A percentile compares a stretch with the other conserved stretches of the same genome.
Conservation (phyloP, 2,113 vertebrate species). For the Malurus cyaneus region DNA sequence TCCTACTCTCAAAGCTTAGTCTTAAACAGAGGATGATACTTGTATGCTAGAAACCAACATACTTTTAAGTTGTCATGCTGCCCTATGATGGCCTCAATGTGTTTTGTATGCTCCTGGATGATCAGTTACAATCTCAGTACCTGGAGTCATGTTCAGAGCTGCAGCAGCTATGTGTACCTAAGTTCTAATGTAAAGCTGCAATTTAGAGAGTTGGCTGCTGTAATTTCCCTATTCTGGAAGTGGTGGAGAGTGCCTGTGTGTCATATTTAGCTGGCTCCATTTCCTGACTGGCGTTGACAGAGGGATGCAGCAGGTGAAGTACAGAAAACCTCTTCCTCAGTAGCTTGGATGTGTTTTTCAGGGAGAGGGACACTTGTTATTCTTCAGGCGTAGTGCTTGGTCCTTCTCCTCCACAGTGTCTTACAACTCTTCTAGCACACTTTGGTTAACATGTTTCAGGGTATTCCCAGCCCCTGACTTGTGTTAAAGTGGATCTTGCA, state of each 20-base stretch:
- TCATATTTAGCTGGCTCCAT: background rate
- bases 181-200: background rate
- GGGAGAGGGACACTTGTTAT: background rate
- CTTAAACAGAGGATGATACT: background rate
- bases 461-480: background rate
- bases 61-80: background rate
- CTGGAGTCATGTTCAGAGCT: fast-evolving
- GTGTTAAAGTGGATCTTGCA: background rate
- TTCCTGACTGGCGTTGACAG: background rate
- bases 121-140: background rate
- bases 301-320: background rate
- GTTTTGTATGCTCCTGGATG: background rate
- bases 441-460: background rate
- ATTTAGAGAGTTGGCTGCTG: background rate
- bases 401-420: background rate
- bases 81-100: background rate
- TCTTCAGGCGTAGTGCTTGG: background rate
- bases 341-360: background rate
- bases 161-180: fast-evolving
- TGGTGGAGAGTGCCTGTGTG: background rate
- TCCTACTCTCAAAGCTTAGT: background rate
- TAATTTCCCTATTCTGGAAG: background rate
- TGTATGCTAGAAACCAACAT: background rate
- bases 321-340: background rate
- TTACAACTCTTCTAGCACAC: background rate